Evolutionary conservation across 2,113 vertebrate genomes (phyloP).

Genomic region (Catharus bicknelli): DNA sequence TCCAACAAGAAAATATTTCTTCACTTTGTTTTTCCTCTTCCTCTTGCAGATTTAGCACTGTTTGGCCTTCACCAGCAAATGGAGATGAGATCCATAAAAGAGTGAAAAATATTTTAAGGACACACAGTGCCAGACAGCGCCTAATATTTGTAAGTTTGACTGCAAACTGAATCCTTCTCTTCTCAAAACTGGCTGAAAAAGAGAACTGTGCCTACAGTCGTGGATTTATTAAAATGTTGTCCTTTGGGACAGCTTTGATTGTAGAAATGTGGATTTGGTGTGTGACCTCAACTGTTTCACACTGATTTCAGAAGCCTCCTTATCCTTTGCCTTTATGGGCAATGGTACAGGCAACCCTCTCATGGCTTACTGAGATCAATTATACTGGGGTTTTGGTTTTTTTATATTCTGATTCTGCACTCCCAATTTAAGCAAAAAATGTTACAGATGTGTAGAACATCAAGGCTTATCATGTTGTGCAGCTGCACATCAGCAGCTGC

Average conservation of each 20-base stretch:
- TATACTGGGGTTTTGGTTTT: not conserved
- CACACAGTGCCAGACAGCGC: conserved; percentile 78
- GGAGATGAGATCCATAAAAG: conserved; percentile 90
- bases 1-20: not conserved
- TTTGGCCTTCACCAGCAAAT: conserved; percentile 78
- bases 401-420: not conserved
- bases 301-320: not conserved
- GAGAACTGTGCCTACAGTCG: not conserved
- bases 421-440: not conserved
- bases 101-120: conserved; percentile 89
- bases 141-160: conserved; percentile 78
- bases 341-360: not conserved
- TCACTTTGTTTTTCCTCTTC: conserved; percentile 5
- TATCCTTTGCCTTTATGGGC: not conserved
- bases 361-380: not conserved
- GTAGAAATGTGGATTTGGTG: not conserved
- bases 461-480: not conserved
- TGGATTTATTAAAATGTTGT: not conserved
- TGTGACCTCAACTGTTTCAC: not conserved
- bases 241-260: not conserved
- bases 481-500: conserved; percentile 18
- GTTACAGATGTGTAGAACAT: not conserved
- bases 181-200: not conserved
- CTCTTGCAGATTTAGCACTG: conserved; percentile 79
- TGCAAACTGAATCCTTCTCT: not conserved